Percentiles rank a stretch among this genome's conserved stretches.
These are phyloP conservation scores for Zaprionus taronus DNA, from an alignment of 1,140 invertebrate species.

Conservation along the genomic window DNA sequence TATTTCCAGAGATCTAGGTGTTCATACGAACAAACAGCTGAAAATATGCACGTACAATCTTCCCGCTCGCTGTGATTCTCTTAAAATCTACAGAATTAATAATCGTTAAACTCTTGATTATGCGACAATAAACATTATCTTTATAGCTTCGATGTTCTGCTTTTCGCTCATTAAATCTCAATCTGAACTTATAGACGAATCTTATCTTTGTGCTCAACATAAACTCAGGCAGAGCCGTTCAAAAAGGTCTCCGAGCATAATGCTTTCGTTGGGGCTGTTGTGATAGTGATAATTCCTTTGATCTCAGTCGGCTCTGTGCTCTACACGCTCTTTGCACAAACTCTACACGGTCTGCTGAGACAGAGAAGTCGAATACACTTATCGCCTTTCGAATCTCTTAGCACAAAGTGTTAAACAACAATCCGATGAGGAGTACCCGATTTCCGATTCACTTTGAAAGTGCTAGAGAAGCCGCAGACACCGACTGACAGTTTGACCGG, in stretches of 20 bases:
- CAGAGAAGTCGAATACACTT: constrained; percentile 35
- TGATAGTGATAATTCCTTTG: constrained; percentile 30
- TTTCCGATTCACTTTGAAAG: constrained; percentile 48
- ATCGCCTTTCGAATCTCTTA: constrained; percentile 55
- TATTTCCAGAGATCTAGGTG: too few species aligned
- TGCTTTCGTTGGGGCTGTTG: neutral
- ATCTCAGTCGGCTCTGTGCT: constrained; percentile 27
- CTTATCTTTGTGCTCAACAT: neutral
- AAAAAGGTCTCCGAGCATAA: constrained; percentile 4
- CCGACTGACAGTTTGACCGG: constrained; percentile 11
- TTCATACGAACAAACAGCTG: too few species aligned
- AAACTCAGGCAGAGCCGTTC: neutral
- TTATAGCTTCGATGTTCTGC: neutral
- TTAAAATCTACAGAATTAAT: neutral
- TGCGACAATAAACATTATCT: neutral
- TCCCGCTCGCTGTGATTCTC: too few species aligned
- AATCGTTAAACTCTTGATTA: neutral
- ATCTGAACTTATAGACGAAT: neutral
- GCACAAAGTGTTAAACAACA: constrained; percentile 50
- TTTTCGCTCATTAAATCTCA: neutral
- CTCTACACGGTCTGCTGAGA: constrained; percentile 9
- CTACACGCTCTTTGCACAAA: constrained; percentile 6
- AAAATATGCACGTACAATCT: too few species aligned
- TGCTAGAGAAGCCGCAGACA: constrained; percentile 34
- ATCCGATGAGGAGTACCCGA: constrained; percentile 26